A percentile compares a stretch with the other conserved stretches of the same genome.
phyloP scores from a whole-genome alignment of 2,888 invertebrate species.

The Oscheius sp. region DNA sequence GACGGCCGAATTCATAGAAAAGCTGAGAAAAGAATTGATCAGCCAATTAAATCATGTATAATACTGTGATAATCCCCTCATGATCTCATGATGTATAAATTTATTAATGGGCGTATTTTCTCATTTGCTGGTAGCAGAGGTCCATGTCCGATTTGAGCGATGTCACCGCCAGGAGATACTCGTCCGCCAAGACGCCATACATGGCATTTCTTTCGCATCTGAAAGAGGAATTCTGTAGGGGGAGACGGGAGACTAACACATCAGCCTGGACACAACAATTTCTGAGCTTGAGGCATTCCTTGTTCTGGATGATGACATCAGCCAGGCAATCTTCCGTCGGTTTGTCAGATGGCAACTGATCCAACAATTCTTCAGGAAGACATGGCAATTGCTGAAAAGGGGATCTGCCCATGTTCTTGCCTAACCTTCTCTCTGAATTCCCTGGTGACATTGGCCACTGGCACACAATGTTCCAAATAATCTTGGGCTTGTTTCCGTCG shows the following conservation, averaged over 20 bases:
- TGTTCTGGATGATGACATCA: slow-evolving; percentile 40
- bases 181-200: slow-evolving; percentile 55
- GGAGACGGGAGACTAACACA: slow-evolving; percentile 45
- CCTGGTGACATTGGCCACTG: slow-evolving; percentile 51
- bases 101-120: neutral
- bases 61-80: neutral
- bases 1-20: slow-evolving; percentile 34
- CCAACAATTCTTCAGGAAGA: slow-evolving; percentile 7
- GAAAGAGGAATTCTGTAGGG: slow-evolving; percentile 19
- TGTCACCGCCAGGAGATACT: slow-evolving; percentile 46
- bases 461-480: slow-evolving; percentile 54
- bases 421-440: slow-evolving; percentile 46
- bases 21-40: slow-evolving; percentile 28
- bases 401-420: neutral
- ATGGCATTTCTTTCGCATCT: slow-evolving; percentile 57
- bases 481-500: slow-evolving; percentile 44
- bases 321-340: slow-evolving; percentile 42
- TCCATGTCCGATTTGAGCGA: slow-evolving; percentile 41
- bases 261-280: slow-evolving; percentile 59
- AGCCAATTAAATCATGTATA: slow-evolving; percentile 22
- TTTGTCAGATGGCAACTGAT: slow-evolving; percentile 1
- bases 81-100: neutral
- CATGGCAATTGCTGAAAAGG: slow-evolving; percentile 32
- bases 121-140: slow-evolving; percentile 29
- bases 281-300: slow-evolving; percentile 47